Percentiles rank a stretch among this genome's conserved stretches.
Conservation (phyloP, 2,113 vertebrate species). For the Phycodurus eques region DNA sequence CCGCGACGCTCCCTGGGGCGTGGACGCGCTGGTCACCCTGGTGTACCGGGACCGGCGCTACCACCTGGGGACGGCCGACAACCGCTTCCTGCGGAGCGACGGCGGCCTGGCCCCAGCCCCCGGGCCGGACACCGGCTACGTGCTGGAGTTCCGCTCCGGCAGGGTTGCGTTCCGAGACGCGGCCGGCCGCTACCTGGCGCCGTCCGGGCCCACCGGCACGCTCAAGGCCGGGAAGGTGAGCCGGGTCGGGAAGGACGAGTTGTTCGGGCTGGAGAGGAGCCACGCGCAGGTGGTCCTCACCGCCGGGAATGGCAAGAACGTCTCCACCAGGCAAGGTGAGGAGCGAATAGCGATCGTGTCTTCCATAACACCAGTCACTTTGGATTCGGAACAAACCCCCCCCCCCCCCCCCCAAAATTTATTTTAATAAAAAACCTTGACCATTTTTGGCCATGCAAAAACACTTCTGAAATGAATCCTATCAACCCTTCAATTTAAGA, state of each 20-base stretch:
- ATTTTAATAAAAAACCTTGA: too few relatives aligned
- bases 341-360: too few relatives aligned
- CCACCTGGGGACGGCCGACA: slow-evolving; percentile 88
- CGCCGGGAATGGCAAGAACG: slow-evolving; percentile 88
- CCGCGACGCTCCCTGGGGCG: slow-evolving; percentile 93
- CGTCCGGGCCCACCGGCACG: slow-evolving; percentile 86
- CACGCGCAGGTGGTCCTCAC: slow-evolving; percentile 90
- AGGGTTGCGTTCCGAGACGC: slow-evolving; percentile 91
- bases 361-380: too few relatives aligned
- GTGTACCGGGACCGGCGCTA: slow-evolving; percentile 91
- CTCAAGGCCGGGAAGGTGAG: slow-evolving; percentile 84
- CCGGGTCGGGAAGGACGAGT: slow-evolving; percentile 89
- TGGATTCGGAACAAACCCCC: too few relatives aligned
- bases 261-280: slow-evolving; percentile 93
- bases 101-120: slow-evolving; percentile 76
- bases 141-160: slow-evolving; percentile 89
- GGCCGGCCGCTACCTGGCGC: slow-evolving; percentile 86
- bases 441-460: too few relatives aligned
- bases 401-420: too few relatives aligned
- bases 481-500: too few relatives aligned
- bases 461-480: too few relatives aligned
- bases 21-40: slow-evolving; percentile 90
- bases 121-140: slow-evolving; percentile 83
- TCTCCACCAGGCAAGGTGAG: slow-evolving; percentile 92
- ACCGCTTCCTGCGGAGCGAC: slow-evolving; percentile 86